Conservation (phyloP, 2,113 vertebrate species). For the Pseudorhombus dupliciocellatus region DNA sequence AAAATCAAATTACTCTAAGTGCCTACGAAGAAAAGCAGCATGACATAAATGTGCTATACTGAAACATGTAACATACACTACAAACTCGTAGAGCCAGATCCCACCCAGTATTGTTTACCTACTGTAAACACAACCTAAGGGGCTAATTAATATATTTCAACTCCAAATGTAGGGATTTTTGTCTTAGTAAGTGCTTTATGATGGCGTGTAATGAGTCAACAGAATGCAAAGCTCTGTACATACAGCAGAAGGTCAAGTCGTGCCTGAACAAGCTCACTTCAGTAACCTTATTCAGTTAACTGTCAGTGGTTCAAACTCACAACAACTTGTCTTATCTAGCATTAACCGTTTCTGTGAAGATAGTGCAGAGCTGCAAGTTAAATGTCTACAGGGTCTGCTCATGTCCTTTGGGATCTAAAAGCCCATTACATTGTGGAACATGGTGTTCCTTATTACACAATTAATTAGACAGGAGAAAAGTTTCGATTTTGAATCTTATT, state of each 20-base stretch:
- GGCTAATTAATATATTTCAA: neutral
- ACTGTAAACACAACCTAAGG: conserved; percentile 1
- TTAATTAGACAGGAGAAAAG: conserved; percentile 75
- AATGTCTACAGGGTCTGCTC: conserved; percentile 57
- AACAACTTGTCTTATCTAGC: neutral
- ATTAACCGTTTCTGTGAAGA: conserved; percentile 35
- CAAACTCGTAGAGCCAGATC: neutral
- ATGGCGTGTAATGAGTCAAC: neutral
- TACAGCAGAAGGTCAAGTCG: neutral
- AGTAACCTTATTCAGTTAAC: neutral
- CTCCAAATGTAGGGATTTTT: neutral
- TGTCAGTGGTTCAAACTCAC: conserved; percentile 1
- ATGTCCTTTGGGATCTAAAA: conserved; percentile 59
- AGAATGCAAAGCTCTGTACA: neutral
- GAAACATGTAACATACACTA: neutral
- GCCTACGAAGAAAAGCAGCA: neutral
- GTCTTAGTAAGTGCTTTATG: neutral
- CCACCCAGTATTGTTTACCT: neutral
- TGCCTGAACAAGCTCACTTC: neutral
- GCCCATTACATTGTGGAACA: conserved; percentile 71
- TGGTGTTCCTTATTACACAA: conserved; percentile 74
- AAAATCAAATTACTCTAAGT: too few relatives aligned
- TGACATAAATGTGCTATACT: neutral
- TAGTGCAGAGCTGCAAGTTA: conserved; percentile 38
- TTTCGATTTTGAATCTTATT: conserved; percentile 73